Percentiles rank a stretch among this genome's conserved stretches.
Evolutionary conservation across 92 coral and sea anemone species (phyloP).

Genomic region (Zoanthus sansibaricus): DNA sequence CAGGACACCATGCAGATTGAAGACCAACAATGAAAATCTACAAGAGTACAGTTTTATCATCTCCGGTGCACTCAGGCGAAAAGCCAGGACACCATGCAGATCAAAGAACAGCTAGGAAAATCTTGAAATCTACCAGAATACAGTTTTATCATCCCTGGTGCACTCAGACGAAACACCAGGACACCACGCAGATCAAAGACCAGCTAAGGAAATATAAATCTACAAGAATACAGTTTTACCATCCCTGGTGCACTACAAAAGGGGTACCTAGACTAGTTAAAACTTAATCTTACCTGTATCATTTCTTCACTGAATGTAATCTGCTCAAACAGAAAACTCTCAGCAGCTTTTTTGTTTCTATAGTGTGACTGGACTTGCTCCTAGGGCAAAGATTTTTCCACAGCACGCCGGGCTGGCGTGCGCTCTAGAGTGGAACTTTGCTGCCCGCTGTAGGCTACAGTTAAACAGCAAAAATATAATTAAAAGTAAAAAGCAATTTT

Average conservation of each 20-base stretch:
- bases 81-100: neutral
- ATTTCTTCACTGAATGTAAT: slow-evolving; percentile 23
- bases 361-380: slow-evolving; percentile 15
- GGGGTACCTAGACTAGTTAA: neutral
- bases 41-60: neutral
- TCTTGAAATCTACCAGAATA: neutral
- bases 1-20: slow-evolving; percentile 13
- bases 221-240: neutral
- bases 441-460: too few relatives aligned
- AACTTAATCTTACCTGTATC: neutral
- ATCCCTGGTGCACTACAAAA: neutral
- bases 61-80: slow-evolving; percentile 26
- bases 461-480: too few relatives aligned
- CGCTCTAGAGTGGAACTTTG: too few relatives aligned
- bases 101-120: neutral
- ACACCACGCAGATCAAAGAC: neutral
- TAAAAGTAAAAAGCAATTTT: too few relatives aligned
- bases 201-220: neutral
- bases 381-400: slow-evolving; percentile 22
- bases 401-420: neutral
- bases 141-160: slow-evolving; percentile 8
- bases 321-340: slow-evolving; percentile 16
- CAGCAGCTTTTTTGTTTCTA: slow-evolving; percentile 12
- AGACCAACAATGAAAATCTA: slow-evolving; percentile 18
- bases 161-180: neutral